Evolutionary conservation across 2,888 invertebrate species (phyloP), one percentile per base, ranked within the genome.

Genomic region (Chloroclysta siterata): DNA sequence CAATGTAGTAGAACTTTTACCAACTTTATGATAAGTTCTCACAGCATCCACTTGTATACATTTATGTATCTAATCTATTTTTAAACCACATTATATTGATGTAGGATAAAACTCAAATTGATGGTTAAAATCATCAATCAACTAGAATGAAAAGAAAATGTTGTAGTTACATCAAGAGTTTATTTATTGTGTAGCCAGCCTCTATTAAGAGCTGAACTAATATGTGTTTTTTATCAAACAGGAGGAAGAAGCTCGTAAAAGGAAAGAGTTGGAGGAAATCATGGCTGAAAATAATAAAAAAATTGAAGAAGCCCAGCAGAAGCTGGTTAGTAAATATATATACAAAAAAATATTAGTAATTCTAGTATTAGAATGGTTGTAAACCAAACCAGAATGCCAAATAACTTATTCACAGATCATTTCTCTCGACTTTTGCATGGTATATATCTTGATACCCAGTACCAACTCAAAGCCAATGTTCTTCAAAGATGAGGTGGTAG

Each of bases 271-370:
- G 87, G 98, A 99, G 94, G 95, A 96, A 92, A 99, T 99, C 93
- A 96, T 99, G 95, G 98, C 98, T 80, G 99, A 99, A 94, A 99
- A 99, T 94, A 98, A 98, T 95, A 95, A 95, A 91, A 99, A 98
- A 94, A 98, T 99, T 75, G 98, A 99, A 93, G 98, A 99, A 89
- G 98, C 98, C 75, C 98, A 98, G 94, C 96, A 96, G 84, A 98
- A 98, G 95, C 94, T 99, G 96, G 99, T 99, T 88, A 95, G 95
- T 93, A 10, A 14, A 41, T 8, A 15, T 22, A 47, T 11, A 11
- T 22, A 6, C 0, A 11, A 22, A 22, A 47, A 11, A 47, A 29
- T 5, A 29, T 29, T 29, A 29, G 29, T n/a, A n/a, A n/a, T n/a
- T n/a, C n/a, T n/a, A n/a, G n/a, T n/a, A n/a, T n/a, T n/a, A n/a